A percentile compares a stretch with the other conserved stretches of the same genome.
phyloP scores from a whole-genome alignment of 2,888 invertebrate species.

The Lagria hirta region DNA sequence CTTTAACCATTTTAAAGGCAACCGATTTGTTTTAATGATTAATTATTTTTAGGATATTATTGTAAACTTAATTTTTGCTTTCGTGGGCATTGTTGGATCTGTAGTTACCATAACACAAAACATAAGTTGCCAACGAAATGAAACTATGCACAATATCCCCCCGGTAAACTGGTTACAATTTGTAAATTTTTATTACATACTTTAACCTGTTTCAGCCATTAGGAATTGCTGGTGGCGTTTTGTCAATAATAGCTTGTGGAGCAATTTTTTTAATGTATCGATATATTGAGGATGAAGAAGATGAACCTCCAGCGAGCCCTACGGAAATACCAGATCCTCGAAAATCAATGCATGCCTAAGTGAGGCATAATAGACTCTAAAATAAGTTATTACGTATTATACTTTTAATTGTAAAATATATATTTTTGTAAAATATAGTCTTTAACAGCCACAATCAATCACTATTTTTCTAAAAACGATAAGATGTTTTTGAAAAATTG shows the following conservation, averaged over 20 bases:
- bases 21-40: not conserved
- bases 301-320: conserved; percentile 9
- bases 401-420: not conserved
- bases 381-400: not conserved
- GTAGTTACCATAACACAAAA: conserved; percentile 8
- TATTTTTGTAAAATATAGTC: no score
- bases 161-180: conserved; percentile 13
- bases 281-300: conserved; percentile 33
- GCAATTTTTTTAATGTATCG: conserved; percentile 39
- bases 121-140: conserved; percentile 6
- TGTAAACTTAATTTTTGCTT: conserved; percentile 14
- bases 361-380: not conserved
- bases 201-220: conserved; percentile 29
- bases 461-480: no score
- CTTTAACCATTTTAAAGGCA: not conserved
- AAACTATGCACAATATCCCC: conserved; percentile 16
- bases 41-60: conserved; percentile 20
- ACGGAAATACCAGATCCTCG: conserved; percentile 13
- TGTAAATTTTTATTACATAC: conserved; percentile 1
- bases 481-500: no score
- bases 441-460: no score
- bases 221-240: conserved; percentile 32
- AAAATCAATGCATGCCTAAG: conserved; percentile 23
- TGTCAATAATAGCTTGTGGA: conserved; percentile 35
- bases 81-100: conserved; percentile 19